Base-by-base conservation (phyloP, 2,113 vertebrate species). In the Hylia prasina region DNA sequence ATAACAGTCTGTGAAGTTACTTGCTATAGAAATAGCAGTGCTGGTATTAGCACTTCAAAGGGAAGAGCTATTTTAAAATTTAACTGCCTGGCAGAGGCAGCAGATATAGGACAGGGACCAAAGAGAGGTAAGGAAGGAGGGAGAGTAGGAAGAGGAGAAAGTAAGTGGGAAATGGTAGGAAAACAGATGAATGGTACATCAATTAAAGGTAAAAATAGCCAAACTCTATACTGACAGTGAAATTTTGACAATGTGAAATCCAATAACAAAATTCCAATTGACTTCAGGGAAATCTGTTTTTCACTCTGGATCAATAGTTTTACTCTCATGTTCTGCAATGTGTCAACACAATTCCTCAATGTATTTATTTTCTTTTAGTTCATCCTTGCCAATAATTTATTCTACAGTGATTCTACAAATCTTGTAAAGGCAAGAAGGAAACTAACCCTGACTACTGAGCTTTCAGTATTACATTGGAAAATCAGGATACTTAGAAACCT, bases 41-140 rank as follows among this genome's bases (percentile, higher is more conserved):
- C 89, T 96, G 61, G 57, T 69, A 97, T 97, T 97, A 97, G 90
- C 97, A 96, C 96, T 97, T 97, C 96, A 97, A 97, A 97, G 91
- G 75, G 45, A 92, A 96, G 87, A 70, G 30, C 76, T 96, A 93
- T 94, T 97, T 97, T 95, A 97, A 97, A 97, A 94, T 96, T 95
- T 97, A 96, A 96, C 96, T 96, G 92, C 92, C 78, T 94, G 90
- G 87, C 96, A 96, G 82, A 96, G 61, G 60, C 58, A 87, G 86
- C 77, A 93, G 68, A 93, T 58, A 94, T 23, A 88, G 83, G 91
- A 79, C n/a, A 96, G 83, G 83, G 93, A 77, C 78, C 60, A 83
- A 76, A 78, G 35, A 65, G 86, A 92, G 84, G 92, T 90, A 82
- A 82, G 66, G 51, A 87, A 44, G 16, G 27, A 88, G 58, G 23